phyloP scores from a whole-genome alignment of 2,888 invertebrate species.

The Galerucella nymphaeae region DNA sequence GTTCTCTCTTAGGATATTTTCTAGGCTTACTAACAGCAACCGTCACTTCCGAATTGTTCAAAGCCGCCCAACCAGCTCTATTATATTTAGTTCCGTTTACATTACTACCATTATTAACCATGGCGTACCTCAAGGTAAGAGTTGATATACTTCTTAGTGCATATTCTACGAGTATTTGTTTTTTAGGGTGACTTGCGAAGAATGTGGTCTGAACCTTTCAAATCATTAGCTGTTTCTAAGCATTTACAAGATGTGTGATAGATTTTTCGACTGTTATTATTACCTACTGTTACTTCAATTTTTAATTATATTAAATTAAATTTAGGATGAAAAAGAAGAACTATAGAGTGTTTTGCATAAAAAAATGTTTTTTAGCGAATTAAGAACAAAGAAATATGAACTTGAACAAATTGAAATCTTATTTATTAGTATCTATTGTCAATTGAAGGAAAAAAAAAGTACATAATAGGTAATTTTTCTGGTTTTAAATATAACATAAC shows the following conservation, averaged over 20 bases:
- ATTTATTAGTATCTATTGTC: slow-evolving; percentile 50
- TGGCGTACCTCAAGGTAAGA: slow-evolving; percentile 97
- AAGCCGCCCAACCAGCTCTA: slow-evolving; percentile 97
- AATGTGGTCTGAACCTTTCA: slow-evolving; percentile 98
- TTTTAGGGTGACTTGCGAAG: slow-evolving; percentile 92
- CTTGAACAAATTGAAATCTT: slow-evolving; percentile 44
- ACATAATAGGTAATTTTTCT: slow-evolving; percentile 30
- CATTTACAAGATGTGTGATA: slow-evolving; percentile 81
- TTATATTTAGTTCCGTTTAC: slow-evolving; percentile 98
- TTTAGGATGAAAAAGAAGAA: slow-evolving; percentile 25
- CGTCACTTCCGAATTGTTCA: slow-evolving; percentile 97
- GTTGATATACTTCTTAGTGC: too few relatives aligned
- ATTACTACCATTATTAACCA: slow-evolving; percentile 92
- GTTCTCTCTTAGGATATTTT: slow-evolving; percentile 96
- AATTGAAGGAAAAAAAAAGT: slow-evolving; percentile 42
- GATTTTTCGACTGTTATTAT: slow-evolving; percentile 51
- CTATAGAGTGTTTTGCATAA: slow-evolving; percentile 46
- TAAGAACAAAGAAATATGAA: slow-evolving; percentile 37
- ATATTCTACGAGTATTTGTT: neutral
- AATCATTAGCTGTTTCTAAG: slow-evolving; percentile 83
- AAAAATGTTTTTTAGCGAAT: slow-evolving; percentile 41
- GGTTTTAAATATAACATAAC: slow-evolving; percentile 12
- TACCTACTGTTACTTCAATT: slow-evolving; percentile 39
- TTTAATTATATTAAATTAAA: slow-evolving; percentile 35
- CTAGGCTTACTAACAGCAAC: slow-evolving; percentile 96